phyloP scores from a whole-genome alignment of 2,888 invertebrate species.

The Oligia strigilis region DNA sequence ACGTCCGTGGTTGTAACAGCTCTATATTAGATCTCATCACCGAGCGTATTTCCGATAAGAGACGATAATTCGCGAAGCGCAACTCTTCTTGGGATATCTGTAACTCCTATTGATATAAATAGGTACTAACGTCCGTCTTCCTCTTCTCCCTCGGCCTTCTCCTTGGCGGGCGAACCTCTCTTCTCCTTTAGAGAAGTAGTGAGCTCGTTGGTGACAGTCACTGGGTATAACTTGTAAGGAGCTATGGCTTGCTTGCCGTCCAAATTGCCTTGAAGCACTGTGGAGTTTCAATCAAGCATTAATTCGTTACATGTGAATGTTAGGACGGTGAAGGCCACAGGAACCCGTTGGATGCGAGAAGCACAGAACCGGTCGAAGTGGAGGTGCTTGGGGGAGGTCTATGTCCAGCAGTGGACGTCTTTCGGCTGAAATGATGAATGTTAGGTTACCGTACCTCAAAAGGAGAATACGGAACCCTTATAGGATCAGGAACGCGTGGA shows the following conservation, averaged over 20 bases:
- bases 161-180: constrained; percentile 54
- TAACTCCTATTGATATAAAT: too few relatives aligned
- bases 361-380: too few relatives aligned
- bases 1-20: not conserved
- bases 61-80: not conserved
- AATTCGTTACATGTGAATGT: not conserved
- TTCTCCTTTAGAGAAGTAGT: constrained; percentile 81
- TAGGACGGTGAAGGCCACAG: too few relatives aligned
- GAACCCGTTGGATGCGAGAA: too few relatives aligned
- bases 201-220: constrained; percentile 83
- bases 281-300: not conserved
- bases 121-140: constrained; percentile 56
- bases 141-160: constrained; percentile 73
- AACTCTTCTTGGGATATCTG: not conserved
- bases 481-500: too few relatives aligned
- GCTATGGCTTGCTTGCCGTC: constrained; percentile 82
- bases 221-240: constrained; percentile 85
- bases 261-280: constrained; percentile 80
- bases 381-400: too few relatives aligned
- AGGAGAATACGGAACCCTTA: too few relatives aligned
- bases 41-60: not conserved
- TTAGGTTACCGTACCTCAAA: too few relatives aligned
- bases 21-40: not conserved
- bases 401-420: too few relatives aligned
- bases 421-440: too few relatives aligned